These are phyloP conservation scores for Schizopygopsis pylzovi DNA, from an alignment of 2,797 vertebrate genomes.

Conservation along the genomic window DNA sequence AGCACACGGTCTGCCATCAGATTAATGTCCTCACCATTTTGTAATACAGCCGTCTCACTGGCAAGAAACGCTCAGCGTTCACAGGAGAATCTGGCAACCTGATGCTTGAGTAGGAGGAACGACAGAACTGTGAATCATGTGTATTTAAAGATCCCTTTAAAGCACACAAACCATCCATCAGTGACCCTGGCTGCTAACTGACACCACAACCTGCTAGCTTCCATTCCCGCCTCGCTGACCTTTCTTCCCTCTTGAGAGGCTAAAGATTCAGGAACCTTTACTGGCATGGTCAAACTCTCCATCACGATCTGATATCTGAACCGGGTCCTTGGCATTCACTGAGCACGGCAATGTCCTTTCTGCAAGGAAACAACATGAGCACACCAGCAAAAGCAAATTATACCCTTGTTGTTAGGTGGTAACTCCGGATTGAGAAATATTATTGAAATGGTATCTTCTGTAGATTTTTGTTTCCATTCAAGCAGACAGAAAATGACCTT, in stretches of 20 bases:
- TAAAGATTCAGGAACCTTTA: conserved; percentile 25
- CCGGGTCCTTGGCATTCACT: conserved; percentile 1
- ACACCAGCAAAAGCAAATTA: background rate
- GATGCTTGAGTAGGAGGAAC: conserved; percentile 33
- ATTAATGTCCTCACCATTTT: conserved; percentile 46
- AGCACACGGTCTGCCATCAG: conserved; percentile 29
- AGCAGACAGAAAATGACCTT: background rate
- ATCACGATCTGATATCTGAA: conserved; percentile 30
- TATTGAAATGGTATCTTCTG: conserved; percentile 12
- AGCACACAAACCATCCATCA: conserved; percentile 28
- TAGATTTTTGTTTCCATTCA: background rate
- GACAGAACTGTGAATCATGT: conserved; percentile 48
- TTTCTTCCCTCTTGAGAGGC: conserved; percentile 26
- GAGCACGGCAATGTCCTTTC: conserved; percentile 2
- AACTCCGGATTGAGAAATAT: background rate
- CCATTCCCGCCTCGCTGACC: background rate
- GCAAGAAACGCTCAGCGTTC: conserved; percentile 20
- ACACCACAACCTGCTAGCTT: conserved; percentile 27
- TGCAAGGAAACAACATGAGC: background rate
- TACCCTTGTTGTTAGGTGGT: background rate
- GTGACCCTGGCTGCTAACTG: conserved; percentile 11
- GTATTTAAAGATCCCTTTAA: conserved; percentile 36
- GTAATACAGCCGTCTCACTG: conserved; percentile 41
- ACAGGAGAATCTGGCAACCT: conserved; percentile 43
- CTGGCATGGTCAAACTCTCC: conserved; percentile 11